Evolutionary conservation across 2,888 invertebrate species (phyloP).

Genomic region (Diachrysia chrysitis): DNA sequence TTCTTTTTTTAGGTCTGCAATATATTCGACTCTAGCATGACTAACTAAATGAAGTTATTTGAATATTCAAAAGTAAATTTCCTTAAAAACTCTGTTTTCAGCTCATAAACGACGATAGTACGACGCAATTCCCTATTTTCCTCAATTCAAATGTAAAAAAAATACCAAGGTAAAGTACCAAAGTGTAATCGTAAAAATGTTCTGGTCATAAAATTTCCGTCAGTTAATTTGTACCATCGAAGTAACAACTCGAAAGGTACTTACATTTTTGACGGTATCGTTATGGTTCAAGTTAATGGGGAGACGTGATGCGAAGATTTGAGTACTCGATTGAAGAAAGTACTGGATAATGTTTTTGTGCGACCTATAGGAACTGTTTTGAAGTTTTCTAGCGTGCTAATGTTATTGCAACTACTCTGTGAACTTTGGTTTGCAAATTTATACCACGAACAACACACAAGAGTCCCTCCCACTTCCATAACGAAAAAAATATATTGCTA

Average conservation of each 20-base stretch:
- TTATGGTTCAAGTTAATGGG: conserved; percentile 35
- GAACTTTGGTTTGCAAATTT: no score
- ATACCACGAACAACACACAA: no score
- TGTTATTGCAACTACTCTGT: no score
- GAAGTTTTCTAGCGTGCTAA: no score
- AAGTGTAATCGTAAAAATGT: conserved; percentile 55
- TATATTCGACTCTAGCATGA: background rate
- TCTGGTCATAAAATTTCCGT: conserved; percentile 63
- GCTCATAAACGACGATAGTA: conserved; percentile 39
- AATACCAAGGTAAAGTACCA: conserved; percentile 49
- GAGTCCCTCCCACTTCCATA: no score
- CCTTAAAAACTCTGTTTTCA: conserved; percentile 13
- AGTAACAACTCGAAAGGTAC: conserved; percentile 66
- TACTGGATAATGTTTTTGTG: background rate
- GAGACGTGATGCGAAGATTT: background rate
- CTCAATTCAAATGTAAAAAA: conserved; percentile 53
- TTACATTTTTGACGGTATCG: conserved; percentile 51
- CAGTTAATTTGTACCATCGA: conserved; percentile 73
- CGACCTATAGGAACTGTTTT: background rate
- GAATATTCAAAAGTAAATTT: conserved; percentile 5
- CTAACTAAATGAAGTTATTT: background rate
- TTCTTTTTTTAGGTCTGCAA: no score
- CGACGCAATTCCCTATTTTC: conserved; percentile 28
- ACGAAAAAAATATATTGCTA: no score
- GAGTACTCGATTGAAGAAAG: conserved; percentile 1